Evolutionary conservation across 2,888 invertebrate species (phyloP).

Genomic region (Herminia tarsipennalis): DNA sequence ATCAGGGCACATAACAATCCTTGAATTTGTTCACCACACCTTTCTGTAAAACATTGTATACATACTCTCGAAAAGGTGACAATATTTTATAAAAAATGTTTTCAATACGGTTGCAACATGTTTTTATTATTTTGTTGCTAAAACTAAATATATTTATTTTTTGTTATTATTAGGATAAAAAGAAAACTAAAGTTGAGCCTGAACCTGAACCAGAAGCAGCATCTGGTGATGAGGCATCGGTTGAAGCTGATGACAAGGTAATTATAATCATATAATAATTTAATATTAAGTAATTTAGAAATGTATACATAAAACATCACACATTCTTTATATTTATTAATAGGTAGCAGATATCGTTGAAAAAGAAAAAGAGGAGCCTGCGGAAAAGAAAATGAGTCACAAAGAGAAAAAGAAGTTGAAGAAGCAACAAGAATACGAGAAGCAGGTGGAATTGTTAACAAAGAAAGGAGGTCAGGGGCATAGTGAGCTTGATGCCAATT

Average conservation of each 20-base stretch:
- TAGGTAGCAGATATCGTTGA: slow-evolving; percentile 54
- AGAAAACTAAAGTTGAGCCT: slow-evolving; percentile 47
- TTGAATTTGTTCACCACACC: background rate
- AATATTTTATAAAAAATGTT: too few relatives aligned
- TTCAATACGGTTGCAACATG: too few relatives aligned
- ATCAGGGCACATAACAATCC: too few relatives aligned
- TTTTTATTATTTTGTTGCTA: too few relatives aligned
- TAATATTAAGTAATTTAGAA: too few relatives aligned
- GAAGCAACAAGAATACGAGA: slow-evolving; percentile 95
- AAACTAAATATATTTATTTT: background rate
- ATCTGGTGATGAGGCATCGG: slow-evolving; percentile 53
- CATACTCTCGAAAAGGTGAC: too few relatives aligned
- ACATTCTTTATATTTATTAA: slow-evolving; percentile 4
- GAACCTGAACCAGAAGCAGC: slow-evolving; percentile 41
- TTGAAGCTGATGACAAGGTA: slow-evolving; percentile 60
- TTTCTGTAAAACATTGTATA: background rate
- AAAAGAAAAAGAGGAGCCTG: slow-evolving; percentile 63
- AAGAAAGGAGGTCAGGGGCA: slow-evolving; percentile 96
- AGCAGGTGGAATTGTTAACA: slow-evolving; percentile 93
- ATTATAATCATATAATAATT: too few relatives aligned
- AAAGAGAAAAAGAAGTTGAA: slow-evolving; percentile 97
- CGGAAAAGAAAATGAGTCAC: slow-evolving; percentile 93
- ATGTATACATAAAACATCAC: too few relatives aligned
- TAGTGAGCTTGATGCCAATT: slow-evolving; percentile 96
- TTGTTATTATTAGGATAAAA: slow-evolving; percentile 51